Evolutionary conservation across 1,140 invertebrate species (phyloP), one percentile per base, ranked within the genome.

Genomic region (Danaus melanippus): DNA sequence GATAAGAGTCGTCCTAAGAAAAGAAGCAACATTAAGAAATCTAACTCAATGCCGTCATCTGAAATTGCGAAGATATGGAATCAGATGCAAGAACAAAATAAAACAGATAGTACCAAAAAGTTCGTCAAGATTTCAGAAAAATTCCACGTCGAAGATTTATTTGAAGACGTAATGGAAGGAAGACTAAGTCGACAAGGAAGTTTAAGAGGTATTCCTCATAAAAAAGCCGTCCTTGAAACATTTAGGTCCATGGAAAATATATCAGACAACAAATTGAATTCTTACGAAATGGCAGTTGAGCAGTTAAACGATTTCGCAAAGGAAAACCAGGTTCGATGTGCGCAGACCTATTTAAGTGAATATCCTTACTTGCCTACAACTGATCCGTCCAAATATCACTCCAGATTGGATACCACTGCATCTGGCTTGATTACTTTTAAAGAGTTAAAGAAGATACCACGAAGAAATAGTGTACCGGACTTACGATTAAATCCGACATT

Each of bases 201-300:
- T 61, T 83, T 89, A 46, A 76, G 82, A 68, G 88, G 88, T 2
- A 89, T 89, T 54, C 87, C 88, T 8, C 79, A 88, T 62, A 88
- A 88, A 56, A 87, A 86, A 66, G 88, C 88, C 32, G 87, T 89
- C 49, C 66, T 89, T 9, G 87, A 87, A 67, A 71, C 87, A 0
- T 88, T 89, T 48, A 78, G 74, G 69, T 88, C 87, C 0, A 87
- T 88, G 83, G 88, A 89, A 62, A 88, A 87, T 58, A 49, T 88
- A 45, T 57, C 73, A 9, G 77, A 84, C 52, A 71, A 64, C n/a
- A 77, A 76, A 56, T 65, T 86, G 6, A 84, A 71, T 59, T 71
- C 82, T 1, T 87, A 87, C 51, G 86, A 88, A 58, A 74, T 87
- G 44, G 74, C 79, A 5, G 68, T 80, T 9, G 78, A 84, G n/a